These are phyloP conservation scores for Aramus guarauna DNA, from an alignment of 2,113 vertebrate species.

Conservation along the genomic window DNA sequence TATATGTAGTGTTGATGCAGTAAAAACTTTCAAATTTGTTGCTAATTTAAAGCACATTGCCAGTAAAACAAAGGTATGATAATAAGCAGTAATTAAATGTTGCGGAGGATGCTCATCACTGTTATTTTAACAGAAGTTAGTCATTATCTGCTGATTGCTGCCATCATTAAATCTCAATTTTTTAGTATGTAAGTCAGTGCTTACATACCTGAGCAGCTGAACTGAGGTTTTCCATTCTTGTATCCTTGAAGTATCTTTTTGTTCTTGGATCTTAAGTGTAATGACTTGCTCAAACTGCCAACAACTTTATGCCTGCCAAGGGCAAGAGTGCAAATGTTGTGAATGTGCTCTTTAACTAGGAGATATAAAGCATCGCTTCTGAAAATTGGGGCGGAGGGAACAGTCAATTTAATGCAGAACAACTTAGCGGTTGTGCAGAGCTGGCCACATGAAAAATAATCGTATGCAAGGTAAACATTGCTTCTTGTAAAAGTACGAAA, in stretches of 20 bases:
- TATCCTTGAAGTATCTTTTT: background rate
- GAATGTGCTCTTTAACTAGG: background rate
- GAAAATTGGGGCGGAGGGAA: background rate
- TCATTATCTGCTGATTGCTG: constrained; percentile 9
- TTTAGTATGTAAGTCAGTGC: background rate
- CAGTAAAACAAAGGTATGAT: constrained; percentile 23
- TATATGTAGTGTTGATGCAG: background rate
- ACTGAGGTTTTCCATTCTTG: background rate
- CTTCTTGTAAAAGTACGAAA: background rate
- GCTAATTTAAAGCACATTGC: constrained; percentile 5
- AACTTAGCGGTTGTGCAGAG: background rate
- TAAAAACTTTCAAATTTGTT: constrained; percentile 42
- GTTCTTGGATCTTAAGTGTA: background rate
- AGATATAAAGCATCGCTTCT: background rate
- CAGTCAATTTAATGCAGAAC: background rate
- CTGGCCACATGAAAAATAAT: background rate
- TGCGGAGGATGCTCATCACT: background rate
- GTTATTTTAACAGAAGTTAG: constrained; percentile 17
- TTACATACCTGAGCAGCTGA: background rate
- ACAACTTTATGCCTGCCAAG: background rate
- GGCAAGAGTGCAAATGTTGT: background rate
- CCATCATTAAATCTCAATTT: background rate
- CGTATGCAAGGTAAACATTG: background rate
- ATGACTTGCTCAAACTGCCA: background rate
- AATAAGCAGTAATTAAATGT: constrained; percentile 15